A percentile compares a stretch with the other conserved stretches of the same genome.
Evolutionary conservation across 2,888 invertebrate species (phyloP).

Genomic region (Salpingus planirostris): DNA sequence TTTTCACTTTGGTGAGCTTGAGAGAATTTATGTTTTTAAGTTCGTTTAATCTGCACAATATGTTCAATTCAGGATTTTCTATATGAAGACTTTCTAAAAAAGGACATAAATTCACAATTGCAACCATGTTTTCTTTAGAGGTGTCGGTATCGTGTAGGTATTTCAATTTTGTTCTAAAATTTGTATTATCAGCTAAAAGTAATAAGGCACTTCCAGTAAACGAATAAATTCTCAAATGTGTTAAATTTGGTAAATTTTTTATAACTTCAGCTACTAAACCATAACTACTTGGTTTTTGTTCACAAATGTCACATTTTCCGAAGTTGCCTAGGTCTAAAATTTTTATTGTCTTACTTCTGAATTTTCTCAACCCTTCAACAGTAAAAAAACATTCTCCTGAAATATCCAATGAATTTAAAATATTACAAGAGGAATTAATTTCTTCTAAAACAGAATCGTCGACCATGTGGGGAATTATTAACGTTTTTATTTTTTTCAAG

Average conservation of each 20-base stretch:
- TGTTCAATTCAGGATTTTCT: conserved; percentile 44
- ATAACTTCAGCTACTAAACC: conserved; percentile 56
- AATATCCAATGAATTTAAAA: conserved; percentile 54
- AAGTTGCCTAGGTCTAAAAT: conserved; percentile 61
- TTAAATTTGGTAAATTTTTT: conserved; percentile 53
- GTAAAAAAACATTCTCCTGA: conserved; percentile 64
- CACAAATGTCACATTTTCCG: conserved; percentile 60
- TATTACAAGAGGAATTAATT: conserved; percentile 48
- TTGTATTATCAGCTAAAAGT: conserved; percentile 47
- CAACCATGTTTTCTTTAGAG: conserved; percentile 49
- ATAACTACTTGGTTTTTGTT: conserved; percentile 28
- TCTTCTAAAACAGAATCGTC: conserved; percentile 58
- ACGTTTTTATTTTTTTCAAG: conserved; percentile 49
- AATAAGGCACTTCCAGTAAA: conserved; percentile 52
- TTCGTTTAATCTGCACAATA: conserved; percentile 34
- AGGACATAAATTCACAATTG: conserved; percentile 54
- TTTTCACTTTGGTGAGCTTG: conserved; percentile 49
- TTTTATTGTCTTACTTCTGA: conserved; percentile 49
- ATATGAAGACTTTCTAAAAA: conserved; percentile 55
- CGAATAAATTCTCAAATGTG: conserved; percentile 57
- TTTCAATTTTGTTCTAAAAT: conserved; percentile 53
- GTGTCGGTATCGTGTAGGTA: conserved; percentile 60
- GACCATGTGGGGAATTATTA: conserved; percentile 62
- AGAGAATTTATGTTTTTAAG: conserved; percentile 44
- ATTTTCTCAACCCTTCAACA: conserved; percentile 52